Evolutionary conservation across 2,113 vertebrate species (phyloP).

Genomic region (Sclerurus mexicanus): DNA sequence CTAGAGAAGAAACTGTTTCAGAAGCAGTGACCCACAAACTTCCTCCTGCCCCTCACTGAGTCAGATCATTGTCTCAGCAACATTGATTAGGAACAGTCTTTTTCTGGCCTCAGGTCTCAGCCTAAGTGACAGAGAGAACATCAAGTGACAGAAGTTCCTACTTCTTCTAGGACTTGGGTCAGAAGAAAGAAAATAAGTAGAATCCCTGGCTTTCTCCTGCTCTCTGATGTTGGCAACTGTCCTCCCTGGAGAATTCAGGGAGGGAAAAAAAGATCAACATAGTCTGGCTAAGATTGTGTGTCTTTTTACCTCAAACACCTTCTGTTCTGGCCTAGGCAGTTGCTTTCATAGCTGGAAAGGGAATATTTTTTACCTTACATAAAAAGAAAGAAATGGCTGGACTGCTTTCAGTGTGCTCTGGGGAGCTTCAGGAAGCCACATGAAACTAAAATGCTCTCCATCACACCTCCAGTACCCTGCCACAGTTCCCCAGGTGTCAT

Average conservation of each 20-base stretch:
- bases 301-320: slow-evolving; percentile 26
- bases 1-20: background rate
- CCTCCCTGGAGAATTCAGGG: background rate
- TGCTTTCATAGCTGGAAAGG: slow-evolving; percentile 59
- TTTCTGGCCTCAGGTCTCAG: background rate
- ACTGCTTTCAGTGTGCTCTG: slow-evolving; percentile 14
- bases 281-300: background rate
- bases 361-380: slow-evolving; percentile 7
- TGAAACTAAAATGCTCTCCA: slow-evolving; percentile 19
- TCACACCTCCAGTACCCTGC: slow-evolving; percentile 1
- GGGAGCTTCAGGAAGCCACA: slow-evolving; percentile 41
- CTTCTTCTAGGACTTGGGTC: background rate
- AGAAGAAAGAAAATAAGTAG: background rate
- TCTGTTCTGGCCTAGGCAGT: slow-evolving; percentile 46
- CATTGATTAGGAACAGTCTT: background rate
- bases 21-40: background rate
- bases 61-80: background rate
- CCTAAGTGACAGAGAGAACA: background rate
- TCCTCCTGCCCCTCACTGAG: background rate
- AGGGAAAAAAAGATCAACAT: background rate
- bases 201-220: background rate
- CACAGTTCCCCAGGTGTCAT: background rate
- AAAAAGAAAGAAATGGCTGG: background rate
- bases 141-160: background rate
- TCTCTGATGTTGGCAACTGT: background rate